Evolutionary conservation across 2,888 invertebrate genomes (phyloP), one percentile per base, ranked within the genome.

Genomic region (Ichneumon xanthorius): DNA sequence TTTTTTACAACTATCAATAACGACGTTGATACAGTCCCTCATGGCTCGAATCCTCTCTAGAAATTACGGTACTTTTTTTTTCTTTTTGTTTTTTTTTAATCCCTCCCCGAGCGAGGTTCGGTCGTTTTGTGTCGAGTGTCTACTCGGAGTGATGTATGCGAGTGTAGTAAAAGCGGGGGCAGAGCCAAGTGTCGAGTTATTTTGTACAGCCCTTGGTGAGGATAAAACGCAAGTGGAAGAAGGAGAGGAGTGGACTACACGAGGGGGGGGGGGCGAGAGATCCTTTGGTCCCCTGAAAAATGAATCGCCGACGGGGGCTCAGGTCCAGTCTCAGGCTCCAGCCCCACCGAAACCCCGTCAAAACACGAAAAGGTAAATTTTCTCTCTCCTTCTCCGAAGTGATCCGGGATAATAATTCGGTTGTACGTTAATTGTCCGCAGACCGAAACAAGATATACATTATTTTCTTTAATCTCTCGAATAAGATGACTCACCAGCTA

Each of bases 241-340:
- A 33, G 33, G 22, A 58, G 61, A 50, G 33, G 68, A 75, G 58
- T 82, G 79, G 82, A 77, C 61, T 61, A 80, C 75, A 80, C 79
- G 81, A 70, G 22, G 55, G 33, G 79, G 26, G 26, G 26, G 26
- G 70, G 77, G 78, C 83, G 67, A 30, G 61, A 80, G 84, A 80
- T 84, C 85, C 84, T 85, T 91, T 89, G 90, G 89, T 91, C 90
- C 88, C 88, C 91, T 91, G 92, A 92, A 91, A 92, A 92, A 92
- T 91, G 92, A 92, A 91, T 91, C 90, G 89, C 88, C 88, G 85
- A 87, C 86, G 78, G 86, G 88, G 88, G 86, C 89, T 90, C 90
- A 89, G 90, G 88, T 88, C 85, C 89, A 55, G 70, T 55, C 55
- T 22, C 45, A 71, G 63, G 37, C 77, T 82, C 65, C 79, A 88